Percentiles rank a stretch among this genome's conserved stretches.
phyloP scores from a whole-genome alignment of 2,797 vertebrate species.

The Buphagus erythrorhynchus region DNA sequence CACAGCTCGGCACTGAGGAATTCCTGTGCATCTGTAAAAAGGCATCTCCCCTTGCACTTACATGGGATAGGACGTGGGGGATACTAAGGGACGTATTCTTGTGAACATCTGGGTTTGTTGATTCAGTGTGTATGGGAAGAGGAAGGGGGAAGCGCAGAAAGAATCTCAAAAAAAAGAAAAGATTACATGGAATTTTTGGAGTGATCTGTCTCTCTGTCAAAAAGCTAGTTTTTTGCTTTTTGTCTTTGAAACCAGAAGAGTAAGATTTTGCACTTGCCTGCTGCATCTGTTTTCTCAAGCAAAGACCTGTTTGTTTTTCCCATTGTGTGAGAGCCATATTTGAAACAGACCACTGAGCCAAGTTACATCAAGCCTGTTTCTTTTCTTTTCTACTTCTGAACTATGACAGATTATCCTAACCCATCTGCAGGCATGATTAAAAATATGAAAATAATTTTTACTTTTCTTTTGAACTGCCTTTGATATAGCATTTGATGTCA shows the following conservation, averaged over 20 bases:
- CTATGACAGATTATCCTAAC: constrained; percentile 42
- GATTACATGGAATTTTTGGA: neutral
- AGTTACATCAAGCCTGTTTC: constrained; percentile 28
- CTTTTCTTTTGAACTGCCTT: constrained; percentile 57
- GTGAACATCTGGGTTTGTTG: constrained; percentile 26
- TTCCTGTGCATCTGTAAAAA: neutral
- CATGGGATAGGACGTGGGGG: neutral
- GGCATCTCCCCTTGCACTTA: neutral
- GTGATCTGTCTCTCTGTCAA: neutral
- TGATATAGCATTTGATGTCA: constrained; percentile 45
- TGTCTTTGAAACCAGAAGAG: neutral
- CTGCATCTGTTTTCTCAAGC: constrained; percentile 55
- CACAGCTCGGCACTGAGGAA: neutral
- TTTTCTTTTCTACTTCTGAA: constrained; percentile 47
- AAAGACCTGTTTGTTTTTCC: constrained; percentile 57
- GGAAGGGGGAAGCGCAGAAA: neutral
- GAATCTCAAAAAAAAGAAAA: neutral
- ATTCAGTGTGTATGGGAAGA: neutral
- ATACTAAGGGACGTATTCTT: fast-evolving
- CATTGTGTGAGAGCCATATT: constrained; percentile 32
- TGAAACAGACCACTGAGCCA: constrained; percentile 53
- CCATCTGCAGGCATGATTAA: constrained; percentile 33
- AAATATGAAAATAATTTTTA: constrained; percentile 62
- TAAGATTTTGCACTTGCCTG: constrained; percentile 44
- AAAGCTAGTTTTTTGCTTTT: neutral